These are phyloP conservation scores for Bombus sylvicola DNA, from an alignment of 1,140 invertebrate species.

Conservation along the genomic window DNA sequence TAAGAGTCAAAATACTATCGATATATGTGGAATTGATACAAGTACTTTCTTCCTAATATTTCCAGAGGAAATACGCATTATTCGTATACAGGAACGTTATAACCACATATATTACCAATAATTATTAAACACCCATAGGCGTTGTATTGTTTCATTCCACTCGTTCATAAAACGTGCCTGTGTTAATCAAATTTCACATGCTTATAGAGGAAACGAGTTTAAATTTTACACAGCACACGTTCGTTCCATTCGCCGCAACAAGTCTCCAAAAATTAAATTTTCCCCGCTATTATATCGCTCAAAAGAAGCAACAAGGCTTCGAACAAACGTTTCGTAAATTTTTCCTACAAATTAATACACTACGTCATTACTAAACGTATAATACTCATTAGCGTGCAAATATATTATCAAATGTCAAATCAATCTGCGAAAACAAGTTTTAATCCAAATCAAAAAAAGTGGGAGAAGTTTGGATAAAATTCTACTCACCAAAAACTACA, in stretches of 20 bases:
- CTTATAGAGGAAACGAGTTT: neutral
- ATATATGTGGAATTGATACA: no score
- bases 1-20: neutral
- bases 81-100: neutral
- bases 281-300: neutral
- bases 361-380: fast-evolving
- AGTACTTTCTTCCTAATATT: neutral
- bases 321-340: no score
- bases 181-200: neutral
- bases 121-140: neutral
- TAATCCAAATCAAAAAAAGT: no score
- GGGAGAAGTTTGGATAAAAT: no score
- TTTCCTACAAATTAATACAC: no score
- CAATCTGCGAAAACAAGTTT: no score
- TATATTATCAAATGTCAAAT: no score
- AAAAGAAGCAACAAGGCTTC: neutral
- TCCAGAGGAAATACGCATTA: neutral
- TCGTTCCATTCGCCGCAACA: neutral
- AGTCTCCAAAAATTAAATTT: no score
- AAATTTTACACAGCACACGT: neutral
- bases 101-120: neutral
- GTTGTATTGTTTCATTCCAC: neutral
- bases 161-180: neutral
- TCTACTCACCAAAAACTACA: fast-evolving
- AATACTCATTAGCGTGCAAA: no score